Conservation (phyloP, 2,113 vertebrate genomes). For the Lanius collurio region DNA sequence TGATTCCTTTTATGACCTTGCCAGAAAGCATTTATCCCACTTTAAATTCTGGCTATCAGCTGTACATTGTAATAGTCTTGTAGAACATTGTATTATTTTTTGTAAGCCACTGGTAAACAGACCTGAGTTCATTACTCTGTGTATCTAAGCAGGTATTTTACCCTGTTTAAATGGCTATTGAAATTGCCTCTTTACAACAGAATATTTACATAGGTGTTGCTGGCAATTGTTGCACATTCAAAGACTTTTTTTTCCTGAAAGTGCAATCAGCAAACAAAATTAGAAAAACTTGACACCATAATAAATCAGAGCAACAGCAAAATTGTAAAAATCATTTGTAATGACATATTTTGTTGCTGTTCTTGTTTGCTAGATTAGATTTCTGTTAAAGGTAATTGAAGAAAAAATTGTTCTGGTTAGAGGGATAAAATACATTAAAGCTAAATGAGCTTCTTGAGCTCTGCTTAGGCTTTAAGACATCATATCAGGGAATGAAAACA, state of each 20-base stretch:
- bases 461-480: neutral
- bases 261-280: constrained; percentile 25
- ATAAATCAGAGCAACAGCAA: constrained; percentile 41
- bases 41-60: constrained; percentile 37
- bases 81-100: neutral
- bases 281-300: constrained; percentile 15
- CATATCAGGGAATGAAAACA: neutral
- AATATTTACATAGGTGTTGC: constrained; percentile 4
- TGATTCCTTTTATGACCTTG: constrained; percentile 46
- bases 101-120: constrained; percentile 14
- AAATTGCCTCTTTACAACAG: neutral
- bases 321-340: constrained; percentile 53
- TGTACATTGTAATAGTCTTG: constrained; percentile 6
- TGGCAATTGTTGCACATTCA: neutral
- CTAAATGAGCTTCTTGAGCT: constrained; percentile 29
- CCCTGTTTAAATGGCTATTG: neutral
- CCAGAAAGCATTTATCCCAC: constrained; percentile 27
- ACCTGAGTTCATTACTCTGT: constrained; percentile 5
- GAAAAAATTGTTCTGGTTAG: constrained; percentile 54
- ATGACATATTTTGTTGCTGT: constrained; percentile 45
- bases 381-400: constrained; percentile 55
- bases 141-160: neutral
- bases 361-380: constrained; percentile 52
- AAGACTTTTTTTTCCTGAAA: neutral
- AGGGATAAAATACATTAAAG: constrained; percentile 45